phyloP scores from a whole-genome alignment of 2,113 vertebrate species.

The Takifugu bimaculatus region DNA sequence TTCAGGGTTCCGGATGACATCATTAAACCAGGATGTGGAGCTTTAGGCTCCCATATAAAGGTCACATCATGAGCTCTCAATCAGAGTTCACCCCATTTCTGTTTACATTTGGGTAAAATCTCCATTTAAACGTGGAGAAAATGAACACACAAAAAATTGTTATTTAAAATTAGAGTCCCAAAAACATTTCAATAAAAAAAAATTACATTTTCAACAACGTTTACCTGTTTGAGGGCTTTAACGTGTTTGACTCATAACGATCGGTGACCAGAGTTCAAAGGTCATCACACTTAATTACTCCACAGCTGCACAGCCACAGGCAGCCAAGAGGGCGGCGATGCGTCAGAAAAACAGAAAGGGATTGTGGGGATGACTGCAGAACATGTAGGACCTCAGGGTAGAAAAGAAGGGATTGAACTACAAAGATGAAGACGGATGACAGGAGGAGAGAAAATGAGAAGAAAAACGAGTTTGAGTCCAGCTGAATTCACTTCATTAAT shows the following conservation, averaged over 20 bases:
- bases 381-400: constrained; percentile 24
- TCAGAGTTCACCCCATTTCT: too few species aligned
- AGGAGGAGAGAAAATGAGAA: background rate
- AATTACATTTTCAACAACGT: background rate
- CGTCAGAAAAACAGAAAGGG: constrained; percentile 34
- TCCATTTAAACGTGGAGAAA: too few species aligned
- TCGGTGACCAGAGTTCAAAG: constrained; percentile 29
- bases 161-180: background rate
- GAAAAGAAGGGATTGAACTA: constrained; percentile 2
- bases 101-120: too few species aligned
- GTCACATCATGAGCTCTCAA: too few species aligned
- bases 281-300: constrained; percentile 15
- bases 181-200: background rate
- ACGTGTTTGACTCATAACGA: constrained; percentile 9
- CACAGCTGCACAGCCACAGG: constrained; percentile 28
- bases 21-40: too few species aligned
- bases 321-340: background rate
- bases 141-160: too few species aligned
- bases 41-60: too few species aligned
- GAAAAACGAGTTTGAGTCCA: background rate
- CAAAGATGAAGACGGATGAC: background rate
- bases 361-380: constrained; percentile 28
- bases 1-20: too few species aligned
- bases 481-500: constrained; percentile 12
- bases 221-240: background rate